Percentiles rank a stretch among this genome's conserved stretches.
Evolutionary conservation across 2,797 vertebrate species (phyloP).

Genomic region (Darevskia nairensis): DNA sequence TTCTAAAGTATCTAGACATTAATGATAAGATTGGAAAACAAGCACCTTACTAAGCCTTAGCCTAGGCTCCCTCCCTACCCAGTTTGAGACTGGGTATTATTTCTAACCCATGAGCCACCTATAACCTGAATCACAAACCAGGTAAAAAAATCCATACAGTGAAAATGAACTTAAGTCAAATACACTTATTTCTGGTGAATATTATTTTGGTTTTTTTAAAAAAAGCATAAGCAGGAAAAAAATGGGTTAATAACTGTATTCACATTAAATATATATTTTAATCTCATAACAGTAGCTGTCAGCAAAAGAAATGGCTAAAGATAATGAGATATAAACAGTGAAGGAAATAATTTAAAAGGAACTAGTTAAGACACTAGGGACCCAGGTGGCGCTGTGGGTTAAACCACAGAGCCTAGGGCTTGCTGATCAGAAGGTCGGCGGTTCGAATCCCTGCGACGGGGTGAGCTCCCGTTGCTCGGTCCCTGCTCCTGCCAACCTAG

Average conservation of each 20-base stretch:
- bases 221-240: background rate
- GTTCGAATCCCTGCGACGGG: no score
- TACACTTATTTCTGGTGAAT: background rate
- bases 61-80: no score
- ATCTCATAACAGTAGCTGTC: background rate
- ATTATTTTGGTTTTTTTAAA: background rate
- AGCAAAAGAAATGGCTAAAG: background rate
- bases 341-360: background rate
- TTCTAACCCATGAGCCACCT: background rate
- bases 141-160: background rate
- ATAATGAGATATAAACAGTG: background rate
- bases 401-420: no score
- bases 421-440: no score
- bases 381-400: no score
- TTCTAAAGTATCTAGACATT: background rate
- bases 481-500: no score
- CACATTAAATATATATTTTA: background rate
- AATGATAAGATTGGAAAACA: no score
- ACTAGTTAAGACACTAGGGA: background rate
- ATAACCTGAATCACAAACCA: background rate
- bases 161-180: background rate
- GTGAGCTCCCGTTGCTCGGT: no score
- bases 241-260: background rate
- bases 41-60: no score
- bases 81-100: no score